These are phyloP conservation scores for Zosterops lateralis DNA, from an alignment of 2,113 vertebrate species.

Conservation along the genomic window DNA sequence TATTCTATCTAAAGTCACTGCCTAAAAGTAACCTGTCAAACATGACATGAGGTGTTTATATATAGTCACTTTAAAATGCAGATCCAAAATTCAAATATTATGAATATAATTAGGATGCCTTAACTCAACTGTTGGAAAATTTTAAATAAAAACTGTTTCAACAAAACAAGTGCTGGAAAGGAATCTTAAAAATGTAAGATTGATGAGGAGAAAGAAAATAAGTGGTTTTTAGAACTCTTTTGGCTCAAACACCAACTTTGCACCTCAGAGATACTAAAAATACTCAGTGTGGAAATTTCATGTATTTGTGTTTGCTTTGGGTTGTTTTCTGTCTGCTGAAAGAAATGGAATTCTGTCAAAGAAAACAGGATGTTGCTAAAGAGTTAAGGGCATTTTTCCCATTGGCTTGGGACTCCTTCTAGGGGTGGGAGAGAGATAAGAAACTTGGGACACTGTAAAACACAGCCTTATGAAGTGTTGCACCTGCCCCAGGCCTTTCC, in stretches of 20 bases:
- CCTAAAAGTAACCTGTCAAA: not conserved
- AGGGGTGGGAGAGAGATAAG: not conserved
- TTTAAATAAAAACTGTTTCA: not conserved
- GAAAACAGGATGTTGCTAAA: not conserved
- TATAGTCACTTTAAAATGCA: not conserved
- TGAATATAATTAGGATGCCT: not conserved
- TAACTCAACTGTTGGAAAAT: not conserved
- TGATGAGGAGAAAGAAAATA: not conserved
- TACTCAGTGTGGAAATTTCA: not conserved
- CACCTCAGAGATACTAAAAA: not conserved
- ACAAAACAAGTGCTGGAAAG: not conserved
- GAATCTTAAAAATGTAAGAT: not conserved
- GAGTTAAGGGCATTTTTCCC: not conserved
- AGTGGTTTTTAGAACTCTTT: not conserved
- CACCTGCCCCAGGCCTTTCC: not conserved
- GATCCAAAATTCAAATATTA: not conserved
- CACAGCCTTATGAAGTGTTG: not conserved
- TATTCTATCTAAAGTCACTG: not conserved
- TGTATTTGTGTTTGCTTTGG: not conserved
- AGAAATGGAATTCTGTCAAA: not conserved
- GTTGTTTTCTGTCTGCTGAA: not conserved
- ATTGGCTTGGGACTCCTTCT: not conserved
- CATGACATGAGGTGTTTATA: rapidly evolving
- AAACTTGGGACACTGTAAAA: not conserved
- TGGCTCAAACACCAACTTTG: not conserved